These are phyloP conservation scores for Polypterus senegalus DNA, from an alignment of 2,113 vertebrate species.

Conservation along the genomic window DNA sequence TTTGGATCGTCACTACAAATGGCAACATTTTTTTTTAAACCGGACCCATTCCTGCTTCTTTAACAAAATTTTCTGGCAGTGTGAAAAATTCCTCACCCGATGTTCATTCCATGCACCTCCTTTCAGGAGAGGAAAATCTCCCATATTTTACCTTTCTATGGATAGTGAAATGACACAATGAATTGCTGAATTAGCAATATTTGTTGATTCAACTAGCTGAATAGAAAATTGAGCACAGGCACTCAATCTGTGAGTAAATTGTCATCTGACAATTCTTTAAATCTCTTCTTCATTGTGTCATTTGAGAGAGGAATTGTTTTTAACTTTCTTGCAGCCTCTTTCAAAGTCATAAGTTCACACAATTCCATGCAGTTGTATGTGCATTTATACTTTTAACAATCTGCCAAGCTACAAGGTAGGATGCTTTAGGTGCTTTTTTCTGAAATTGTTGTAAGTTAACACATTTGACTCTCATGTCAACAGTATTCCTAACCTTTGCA, in stretches of 20 bases:
- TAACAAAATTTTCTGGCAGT: constrained; percentile 7
- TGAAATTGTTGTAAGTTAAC: constrained; percentile 3
- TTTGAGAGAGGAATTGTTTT: constrained; percentile 14
- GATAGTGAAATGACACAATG: constrained; percentile 10
- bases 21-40: too few relatives aligned
- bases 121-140: constrained; percentile 16
- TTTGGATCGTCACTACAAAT: too few relatives aligned
- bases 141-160: constrained; percentile 9
- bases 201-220: constrained; percentile 12
- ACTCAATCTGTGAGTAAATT: constrained; percentile 11
- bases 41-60: too few relatives aligned
- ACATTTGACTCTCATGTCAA: constrained; percentile 1
- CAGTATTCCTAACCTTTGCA: constrained; percentile 10
- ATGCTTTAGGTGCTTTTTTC: constrained; percentile 1
- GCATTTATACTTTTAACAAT: constrained; percentile 6
- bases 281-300: constrained; percentile 12
- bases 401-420: constrained; percentile 10
- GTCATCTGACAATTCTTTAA: constrained; percentile 12
- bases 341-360: constrained; percentile 1
- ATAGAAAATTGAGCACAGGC: constrained; percentile 9
- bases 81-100: constrained; percentile 14
- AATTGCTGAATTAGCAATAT: constrained; percentile 10
- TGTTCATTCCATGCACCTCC: constrained; percentile 15
- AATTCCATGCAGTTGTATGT: constrained; percentile 8
- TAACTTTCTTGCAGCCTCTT: constrained; percentile 4